phyloP scores from a whole-genome alignment of 2,113 vertebrate genomes.

The Thermophis baileyi region DNA sequence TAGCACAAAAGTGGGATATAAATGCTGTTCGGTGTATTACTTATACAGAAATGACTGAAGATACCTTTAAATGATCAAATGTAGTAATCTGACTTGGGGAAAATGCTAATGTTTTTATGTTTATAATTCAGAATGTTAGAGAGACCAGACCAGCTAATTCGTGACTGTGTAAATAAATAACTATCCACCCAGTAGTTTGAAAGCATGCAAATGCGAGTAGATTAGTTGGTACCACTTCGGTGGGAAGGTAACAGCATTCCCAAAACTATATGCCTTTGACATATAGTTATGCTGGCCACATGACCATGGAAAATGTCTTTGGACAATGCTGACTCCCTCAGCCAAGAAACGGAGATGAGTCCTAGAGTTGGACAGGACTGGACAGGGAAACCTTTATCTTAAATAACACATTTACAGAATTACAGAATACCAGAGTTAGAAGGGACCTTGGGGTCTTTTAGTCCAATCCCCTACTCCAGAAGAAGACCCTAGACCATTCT shows the following conservation, averaged over 20 bases:
- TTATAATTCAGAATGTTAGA: neutral
- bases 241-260: neutral
- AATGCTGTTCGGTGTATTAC: neutral
- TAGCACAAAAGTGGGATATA: neutral
- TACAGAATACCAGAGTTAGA: neutral
- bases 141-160: neutral
- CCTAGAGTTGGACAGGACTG: neutral
- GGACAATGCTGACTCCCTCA: neutral
- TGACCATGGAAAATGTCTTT: neutral
- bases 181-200: neutral
- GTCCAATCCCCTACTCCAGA: neutral
- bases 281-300: neutral
- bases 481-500: neutral
- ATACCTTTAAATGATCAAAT: neutral
- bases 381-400: neutral
- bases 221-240: neutral
- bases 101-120: neutral
- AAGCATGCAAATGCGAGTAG: neutral
- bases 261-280: too few relatives aligned
- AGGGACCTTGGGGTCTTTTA: neutral
- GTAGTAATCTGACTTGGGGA: neutral
- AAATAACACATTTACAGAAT: neutral
- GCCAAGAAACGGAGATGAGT: neutral
- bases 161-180: neutral
- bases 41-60: neutral